Base-by-base conservation (phyloP, 2,888 invertebrate genomes). In the Mesorhabditis sp. region DNA sequence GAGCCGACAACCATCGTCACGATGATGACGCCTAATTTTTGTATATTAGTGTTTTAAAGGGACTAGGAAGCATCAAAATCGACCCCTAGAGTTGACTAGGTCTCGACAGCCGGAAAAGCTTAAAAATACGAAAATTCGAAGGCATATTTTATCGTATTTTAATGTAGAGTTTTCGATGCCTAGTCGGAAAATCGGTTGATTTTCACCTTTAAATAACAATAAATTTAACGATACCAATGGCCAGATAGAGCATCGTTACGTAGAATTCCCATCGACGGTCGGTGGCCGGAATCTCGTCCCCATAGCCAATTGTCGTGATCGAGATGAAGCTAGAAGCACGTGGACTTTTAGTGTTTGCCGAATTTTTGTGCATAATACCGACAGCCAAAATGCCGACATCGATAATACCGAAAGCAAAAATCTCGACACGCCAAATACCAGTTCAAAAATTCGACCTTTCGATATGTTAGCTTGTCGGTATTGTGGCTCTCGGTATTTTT, bases 221-320 rank as follows among this genome's bases (percentile, higher is more conserved):
- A 50, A 50, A 50, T n/a, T 50, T 50, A n/a, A 50, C 7, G 10
- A 50, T 13, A 50, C 58, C 58, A 10, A 50, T 50, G 10, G 58
- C 58, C 58, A 50, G n/a, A 50, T 50, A 50, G n/a, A n/a, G 10
- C 58, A 50, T 50, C n/a, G 58, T 50, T n/a, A 50, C 58, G 58
- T 50, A 50, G 58, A 50, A 50, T 50, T 50, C 58, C 58, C 58
- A 50, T 10, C 58, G 58, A 13, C 58, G 58, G n/a, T 50, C 58
- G n/a, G 58, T 50, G 58, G 58, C 58, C 58, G 58, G 58, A n/a
- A 50, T 50, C n/a, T 50, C 58, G 58, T 50, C 58, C n/a, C 58
- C 58, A 2, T 50, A 50, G n/a, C 58, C 58, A n/a, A 50, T 50
- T 50, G 58, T 50, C n/a, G 58, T 50, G n/a, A 50, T 50, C n/a